These are phyloP conservation scores for Osmoderma eremita DNA, from an alignment of 2,888 invertebrate genomes.

Conservation along the genomic window DNA sequence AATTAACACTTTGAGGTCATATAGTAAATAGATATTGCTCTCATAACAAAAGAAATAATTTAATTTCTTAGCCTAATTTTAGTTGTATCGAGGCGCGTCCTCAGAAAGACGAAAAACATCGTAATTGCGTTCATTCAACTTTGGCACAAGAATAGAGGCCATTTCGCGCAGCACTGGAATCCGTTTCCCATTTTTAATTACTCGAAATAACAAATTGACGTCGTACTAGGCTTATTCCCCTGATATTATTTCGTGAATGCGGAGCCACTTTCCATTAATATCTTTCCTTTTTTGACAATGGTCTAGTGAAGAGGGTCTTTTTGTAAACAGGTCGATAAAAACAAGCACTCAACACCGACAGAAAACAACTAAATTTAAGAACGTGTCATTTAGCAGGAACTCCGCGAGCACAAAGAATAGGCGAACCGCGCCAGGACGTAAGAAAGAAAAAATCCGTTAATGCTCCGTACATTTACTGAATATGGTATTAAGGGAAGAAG, in stretches of 20 bases:
- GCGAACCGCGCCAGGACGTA: conserved; percentile 26
- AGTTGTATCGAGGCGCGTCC: no score
- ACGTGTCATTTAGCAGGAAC: conserved; percentile 35
- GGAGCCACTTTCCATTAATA: conserved; percentile 27
- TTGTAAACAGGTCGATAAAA: conserved; percentile 38
- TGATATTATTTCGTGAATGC: conserved; percentile 11
- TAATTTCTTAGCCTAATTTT: no score
- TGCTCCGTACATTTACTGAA: conserved; percentile 29
- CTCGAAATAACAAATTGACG: background rate
- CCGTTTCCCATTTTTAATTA: no score
- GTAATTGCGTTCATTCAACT: no score
- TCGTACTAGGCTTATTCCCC: background rate
- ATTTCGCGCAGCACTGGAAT: no score
- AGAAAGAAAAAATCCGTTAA: conserved; percentile 26
- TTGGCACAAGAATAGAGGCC: no score
- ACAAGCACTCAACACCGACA: conserved; percentile 32
- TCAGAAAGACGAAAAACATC: no score
- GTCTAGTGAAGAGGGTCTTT: conserved; percentile 33
- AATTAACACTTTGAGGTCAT: no score
- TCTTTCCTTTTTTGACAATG: conserved; percentile 29
- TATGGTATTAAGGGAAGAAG: conserved; percentile 29
- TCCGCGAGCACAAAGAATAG: conserved; percentile 29
- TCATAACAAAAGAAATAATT: no score
- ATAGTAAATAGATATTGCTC: no score
- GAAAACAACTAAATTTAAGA: conserved; percentile 38